These are phyloP conservation scores for Oxygymnocypris stewartii DNA, from an alignment of 2,113 vertebrate genomes.

Conservation along the genomic window DNA sequence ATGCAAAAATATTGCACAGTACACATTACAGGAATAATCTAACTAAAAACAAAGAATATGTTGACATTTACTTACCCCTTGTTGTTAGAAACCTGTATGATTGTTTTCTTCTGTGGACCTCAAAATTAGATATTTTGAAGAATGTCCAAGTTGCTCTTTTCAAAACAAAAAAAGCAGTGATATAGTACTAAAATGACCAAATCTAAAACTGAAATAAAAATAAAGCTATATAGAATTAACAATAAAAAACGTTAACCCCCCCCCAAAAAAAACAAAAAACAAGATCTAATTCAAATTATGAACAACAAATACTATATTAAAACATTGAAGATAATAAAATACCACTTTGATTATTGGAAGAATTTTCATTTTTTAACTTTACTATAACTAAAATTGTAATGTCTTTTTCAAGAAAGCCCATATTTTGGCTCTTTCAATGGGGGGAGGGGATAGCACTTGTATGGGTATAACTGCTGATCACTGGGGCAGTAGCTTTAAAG, in stretches of 20 bases:
- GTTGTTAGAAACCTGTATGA: not conserved
- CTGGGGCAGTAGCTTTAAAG: too few species aligned
- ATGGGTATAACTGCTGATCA: too few species aligned
- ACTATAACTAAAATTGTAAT: not conserved
- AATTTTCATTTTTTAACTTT: too few species aligned
- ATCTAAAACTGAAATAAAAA: too few species aligned
- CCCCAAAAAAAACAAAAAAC: too few species aligned
- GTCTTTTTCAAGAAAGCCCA: not conserved
- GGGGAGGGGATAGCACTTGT: too few species aligned
- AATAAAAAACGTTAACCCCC: not conserved
- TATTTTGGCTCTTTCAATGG: not conserved
- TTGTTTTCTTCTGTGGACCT: not conserved
- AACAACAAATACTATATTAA: not conserved
- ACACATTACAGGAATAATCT: not conserved
- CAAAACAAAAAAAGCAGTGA: not conserved
- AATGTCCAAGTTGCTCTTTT: not conserved
- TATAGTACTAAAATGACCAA: not conserved
- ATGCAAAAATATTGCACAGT: not conserved
- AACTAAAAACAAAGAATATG: too few species aligned
- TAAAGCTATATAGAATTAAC: too few species aligned
- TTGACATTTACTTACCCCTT: not conserved
- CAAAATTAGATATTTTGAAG: not conserved
- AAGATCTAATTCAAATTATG: not conserved
- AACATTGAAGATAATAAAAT: not conserved
- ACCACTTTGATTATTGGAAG: not conserved